A percentile compares a stretch with the other conserved stretches of the same genome.
Evolutionary conservation across 2,113 vertebrate species (phyloP).

Genomic region (Alectura lathami): DNA sequence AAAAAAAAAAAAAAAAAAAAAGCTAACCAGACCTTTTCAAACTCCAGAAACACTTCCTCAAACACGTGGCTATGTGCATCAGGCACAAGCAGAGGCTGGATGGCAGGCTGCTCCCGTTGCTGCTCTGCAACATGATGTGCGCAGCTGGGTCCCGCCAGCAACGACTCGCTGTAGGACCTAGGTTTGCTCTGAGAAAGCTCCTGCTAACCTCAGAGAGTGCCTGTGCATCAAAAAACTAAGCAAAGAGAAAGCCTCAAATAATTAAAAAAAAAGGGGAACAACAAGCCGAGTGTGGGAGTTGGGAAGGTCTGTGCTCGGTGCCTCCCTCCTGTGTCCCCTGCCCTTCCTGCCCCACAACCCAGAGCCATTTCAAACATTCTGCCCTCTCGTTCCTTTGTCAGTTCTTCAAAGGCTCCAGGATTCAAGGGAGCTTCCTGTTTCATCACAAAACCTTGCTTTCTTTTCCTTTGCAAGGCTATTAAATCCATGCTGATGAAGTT

Average conservation of each 20-base stretch:
- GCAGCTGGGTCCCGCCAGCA: neutral
- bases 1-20: no score
- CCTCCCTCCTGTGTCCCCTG: neutral
- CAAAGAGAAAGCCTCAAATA: neutral
- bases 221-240: neutral
- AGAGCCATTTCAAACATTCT: slow-evolving; percentile 4
- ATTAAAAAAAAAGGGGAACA: neutral
- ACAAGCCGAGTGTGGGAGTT: neutral
- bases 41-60: slow-evolving; percentile 52
- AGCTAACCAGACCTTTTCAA: slow-evolving; percentile 4
- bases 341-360: neutral
- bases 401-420: slow-evolving; percentile 58
- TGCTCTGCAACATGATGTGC: neutral
- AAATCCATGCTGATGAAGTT: neutral
- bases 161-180: rapidly evolving
- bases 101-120: neutral
- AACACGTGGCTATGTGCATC: neutral
- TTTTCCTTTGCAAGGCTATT: slow-evolving; percentile 39
- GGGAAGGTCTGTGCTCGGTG: neutral
- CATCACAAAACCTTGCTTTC: slow-evolving; percentile 11
- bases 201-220: neutral
- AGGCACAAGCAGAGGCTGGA: neutral
- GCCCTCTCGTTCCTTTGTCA: slow-evolving; percentile 59
- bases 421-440: slow-evolving; percentile 55
- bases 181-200: neutral